phyloP scores from a whole-genome alignment of 2,888 invertebrate genomes.

The Junonia oenone region DNA sequence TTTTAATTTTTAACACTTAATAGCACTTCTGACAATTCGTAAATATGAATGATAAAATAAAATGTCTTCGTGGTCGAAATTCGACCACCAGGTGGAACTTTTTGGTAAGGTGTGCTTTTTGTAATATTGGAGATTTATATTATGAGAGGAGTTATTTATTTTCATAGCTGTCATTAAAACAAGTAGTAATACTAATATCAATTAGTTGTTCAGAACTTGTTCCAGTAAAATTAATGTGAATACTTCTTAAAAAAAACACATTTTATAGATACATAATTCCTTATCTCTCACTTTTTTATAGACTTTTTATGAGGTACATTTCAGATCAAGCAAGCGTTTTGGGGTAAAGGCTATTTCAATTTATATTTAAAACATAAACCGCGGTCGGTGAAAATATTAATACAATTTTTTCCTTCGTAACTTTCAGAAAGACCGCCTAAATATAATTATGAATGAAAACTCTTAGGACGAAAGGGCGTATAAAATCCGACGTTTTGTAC shows the following conservation, averaged over 20 bases:
- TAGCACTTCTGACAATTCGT: too few species aligned
- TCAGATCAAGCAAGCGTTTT: not conserved
- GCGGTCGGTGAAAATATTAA: conserved; percentile 2
- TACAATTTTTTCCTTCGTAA: conserved; percentile 4
- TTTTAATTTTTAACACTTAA: too few species aligned
- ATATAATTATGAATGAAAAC: conserved; percentile 13
- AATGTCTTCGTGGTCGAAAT: too few species aligned
- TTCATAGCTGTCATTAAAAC: too few species aligned
- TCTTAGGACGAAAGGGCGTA: conserved; percentile 9
- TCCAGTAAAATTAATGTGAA: not conserved
- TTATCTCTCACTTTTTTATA: not conserved
- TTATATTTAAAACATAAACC: not conserved
- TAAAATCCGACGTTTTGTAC: conserved; percentile 8
- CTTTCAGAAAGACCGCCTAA: conserved; percentile 10
- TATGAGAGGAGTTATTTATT: too few species aligned
- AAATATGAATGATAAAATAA: too few species aligned
- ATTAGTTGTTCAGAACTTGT: too few species aligned
- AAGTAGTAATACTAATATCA: too few species aligned
- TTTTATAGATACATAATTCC: not conserved
- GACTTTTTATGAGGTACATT: not conserved
- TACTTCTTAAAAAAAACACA: not conserved
- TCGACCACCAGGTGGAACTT: too few species aligned
- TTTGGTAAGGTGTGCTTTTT: too few species aligned
- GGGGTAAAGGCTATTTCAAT: not conserved
- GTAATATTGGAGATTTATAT: too few species aligned